phyloP scores from a whole-genome alignment of 1,140 invertebrate species.

The Acromyrmex echinatior region DNA sequence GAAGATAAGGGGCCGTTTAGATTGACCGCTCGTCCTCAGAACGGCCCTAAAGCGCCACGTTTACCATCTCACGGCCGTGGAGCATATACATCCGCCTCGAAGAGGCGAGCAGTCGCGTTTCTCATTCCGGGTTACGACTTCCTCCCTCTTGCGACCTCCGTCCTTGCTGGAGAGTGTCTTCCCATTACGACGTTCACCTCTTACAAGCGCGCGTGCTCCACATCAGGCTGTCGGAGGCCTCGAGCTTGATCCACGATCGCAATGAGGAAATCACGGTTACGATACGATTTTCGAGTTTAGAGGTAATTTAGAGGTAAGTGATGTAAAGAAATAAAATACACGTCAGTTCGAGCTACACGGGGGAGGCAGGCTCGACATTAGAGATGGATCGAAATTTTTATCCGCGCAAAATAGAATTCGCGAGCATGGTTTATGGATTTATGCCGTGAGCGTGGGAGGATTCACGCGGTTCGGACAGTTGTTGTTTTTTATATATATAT shows the following conservation, averaged over 20 bases:
- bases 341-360: not conserved
- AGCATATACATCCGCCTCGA: constrained; percentile 43
- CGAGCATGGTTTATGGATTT: constrained; percentile 72
- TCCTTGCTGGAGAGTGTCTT: not conserved
- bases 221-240: not conserved
- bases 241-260: not conserved
- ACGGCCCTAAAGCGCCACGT: constrained; percentile 85
- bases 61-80: constrained; percentile 81
- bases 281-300: constrained; percentile 4
- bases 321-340: constrained; percentile 31
- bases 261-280: not conserved
- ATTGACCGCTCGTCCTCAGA: constrained; percentile 84
- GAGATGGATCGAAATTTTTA: constrained; percentile 71
- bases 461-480: constrained; percentile 59
- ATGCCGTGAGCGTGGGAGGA: constrained; percentile 71
- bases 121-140: constrained; percentile 58
- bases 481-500: constrained; percentile 29
- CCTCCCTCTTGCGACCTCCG: constrained; percentile 37
- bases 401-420: constrained; percentile 74
- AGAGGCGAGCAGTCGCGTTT: constrained; percentile 44
- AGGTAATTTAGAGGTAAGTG: constrained; percentile 29
- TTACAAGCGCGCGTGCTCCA: constrained; percentile 21
- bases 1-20: constrained; percentile 85
- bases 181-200: constrained; percentile 46
- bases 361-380: not conserved